Base-by-base conservation (phyloP, 2,888 invertebrate species). In the Aquatica leii region DNA sequence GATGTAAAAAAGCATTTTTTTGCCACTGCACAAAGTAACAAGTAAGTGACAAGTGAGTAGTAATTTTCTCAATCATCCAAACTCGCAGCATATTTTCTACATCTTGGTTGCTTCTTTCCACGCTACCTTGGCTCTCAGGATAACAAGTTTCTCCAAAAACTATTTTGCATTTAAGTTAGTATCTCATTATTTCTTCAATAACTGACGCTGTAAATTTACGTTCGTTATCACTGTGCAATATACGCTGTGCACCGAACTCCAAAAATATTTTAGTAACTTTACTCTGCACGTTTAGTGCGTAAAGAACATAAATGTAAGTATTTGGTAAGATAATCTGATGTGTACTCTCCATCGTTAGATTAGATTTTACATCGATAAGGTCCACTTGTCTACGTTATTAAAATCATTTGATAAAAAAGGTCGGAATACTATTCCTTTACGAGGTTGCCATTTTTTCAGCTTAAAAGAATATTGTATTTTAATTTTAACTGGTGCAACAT, bases 401-500 rank as follows among this genome's bases (percentile, higher is more conserved):
- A 48, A 48, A 48, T 48, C 50, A 3, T 50, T 50, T 5, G 20
- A 20, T 9, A 40, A 14, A 40, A 40, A 5, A 12, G 40, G 9
- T 2, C 40, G 40, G 4, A 40, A 2, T 17, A 50, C 50, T 20
- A 50, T 15, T 20, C 48, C 18, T 18, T 48, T 48, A 6, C n/a
- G 48, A 6, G 8, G 48, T 48, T 48, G 48, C 20, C 15, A 15
- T 48, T 20, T 48, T 15, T 48, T 48, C 5, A 40, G 40, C n/a
- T 40, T 6, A n/a, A 12, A 9, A 31, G 34, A 34, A 52, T 34
- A 14, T 52, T 34, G 18, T 17, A 34, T 52, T 34, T 52, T 31
- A 24, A 12, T 35, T 52, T 52, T 35, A 52, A 34, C 6, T n/a
- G 6, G 18, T 15, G 31, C 35, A 34, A 15, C 52, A 52, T 52